A percentile compares a stretch with the other conserved stretches of the same genome.
These are phyloP conservation scores for Melanostigma gelatinosum DNA, from an alignment of 2,113 vertebrate species.

Conservation along the genomic window DNA sequence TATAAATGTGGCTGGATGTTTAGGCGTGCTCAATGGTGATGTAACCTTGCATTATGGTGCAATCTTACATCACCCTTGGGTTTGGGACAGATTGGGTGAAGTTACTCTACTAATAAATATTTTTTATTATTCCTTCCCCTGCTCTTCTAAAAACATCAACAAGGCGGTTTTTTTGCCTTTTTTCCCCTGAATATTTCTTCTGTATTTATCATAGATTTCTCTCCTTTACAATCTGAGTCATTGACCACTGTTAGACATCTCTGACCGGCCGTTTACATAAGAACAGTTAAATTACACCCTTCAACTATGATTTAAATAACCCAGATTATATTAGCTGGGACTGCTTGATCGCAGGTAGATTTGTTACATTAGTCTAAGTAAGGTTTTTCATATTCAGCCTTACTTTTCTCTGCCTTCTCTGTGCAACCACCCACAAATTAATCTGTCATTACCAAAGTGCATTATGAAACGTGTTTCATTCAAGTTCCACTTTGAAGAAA, in stretches of 20 bases:
- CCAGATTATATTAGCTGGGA: background rate
- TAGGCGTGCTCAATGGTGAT: background rate
- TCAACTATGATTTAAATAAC: background rate
- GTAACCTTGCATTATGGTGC: background rate
- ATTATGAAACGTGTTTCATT: constrained; percentile 34
- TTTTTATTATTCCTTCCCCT: background rate
- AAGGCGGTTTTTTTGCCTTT: background rate
- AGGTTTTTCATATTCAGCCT: background rate
- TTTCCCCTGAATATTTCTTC: background rate
- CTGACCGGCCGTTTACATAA: background rate
- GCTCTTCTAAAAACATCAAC: background rate
- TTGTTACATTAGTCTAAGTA: background rate
- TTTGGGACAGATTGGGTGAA: background rate
- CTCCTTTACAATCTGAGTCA: background rate
- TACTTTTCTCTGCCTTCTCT: constrained; percentile 1
- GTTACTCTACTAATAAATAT: background rate
- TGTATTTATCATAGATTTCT: background rate
- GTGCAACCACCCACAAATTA: constrained; percentile 11
- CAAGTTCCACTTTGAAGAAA: constrained; percentile 11
- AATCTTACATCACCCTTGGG: background rate
- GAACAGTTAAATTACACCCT: background rate
- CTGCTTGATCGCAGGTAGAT: background rate
- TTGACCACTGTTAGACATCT: background rate
- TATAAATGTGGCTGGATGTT: background rate
- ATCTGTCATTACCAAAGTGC: constrained; percentile 25